Percentiles rank a stretch among this genome's conserved stretches.
These are phyloP conservation scores for Anser cygnoides DNA, from an alignment of 2,113 vertebrate species.

Conservation along the genomic window DNA sequence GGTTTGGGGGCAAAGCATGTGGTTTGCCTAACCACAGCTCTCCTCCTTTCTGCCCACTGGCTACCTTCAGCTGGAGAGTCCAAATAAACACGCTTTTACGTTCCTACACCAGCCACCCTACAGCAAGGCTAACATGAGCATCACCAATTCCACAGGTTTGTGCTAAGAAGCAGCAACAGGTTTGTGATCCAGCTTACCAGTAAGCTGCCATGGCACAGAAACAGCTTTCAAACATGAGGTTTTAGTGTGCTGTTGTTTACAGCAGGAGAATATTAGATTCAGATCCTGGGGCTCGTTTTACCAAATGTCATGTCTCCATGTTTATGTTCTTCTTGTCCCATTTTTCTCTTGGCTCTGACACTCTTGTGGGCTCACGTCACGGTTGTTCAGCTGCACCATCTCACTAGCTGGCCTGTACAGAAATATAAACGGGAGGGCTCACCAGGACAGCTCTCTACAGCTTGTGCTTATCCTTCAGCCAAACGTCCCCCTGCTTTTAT, in stretches of 20 bases:
- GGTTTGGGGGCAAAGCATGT: not conserved
- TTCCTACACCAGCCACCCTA: not conserved
- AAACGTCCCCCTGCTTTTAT: not conserved
- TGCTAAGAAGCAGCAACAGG: not conserved
- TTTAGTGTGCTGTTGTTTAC: not conserved
- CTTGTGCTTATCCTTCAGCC: not conserved
- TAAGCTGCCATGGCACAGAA: accelerated
- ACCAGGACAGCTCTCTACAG: not conserved
- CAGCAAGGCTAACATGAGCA: not conserved
- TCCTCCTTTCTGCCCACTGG: not conserved
- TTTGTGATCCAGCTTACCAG: not conserved
- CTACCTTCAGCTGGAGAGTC: not conserved
- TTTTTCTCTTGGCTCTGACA: not conserved
- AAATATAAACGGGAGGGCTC: not conserved
- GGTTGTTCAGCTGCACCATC: not conserved
- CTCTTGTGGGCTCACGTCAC: slow-evolving; percentile 25
- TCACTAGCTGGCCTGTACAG: not conserved
- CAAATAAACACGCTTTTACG: not conserved
- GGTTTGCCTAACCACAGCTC: not conserved
- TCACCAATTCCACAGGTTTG: not conserved
- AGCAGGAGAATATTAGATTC: not conserved
- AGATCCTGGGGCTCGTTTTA: not conserved
- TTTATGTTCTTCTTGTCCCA: slow-evolving; percentile 15
- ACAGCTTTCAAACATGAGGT: not conserved
- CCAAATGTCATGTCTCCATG: not conserved